Evolutionary conservation across 2,113 vertebrate genomes (phyloP).

Genomic region (Stomatorhinus ivindoensis): DNA sequence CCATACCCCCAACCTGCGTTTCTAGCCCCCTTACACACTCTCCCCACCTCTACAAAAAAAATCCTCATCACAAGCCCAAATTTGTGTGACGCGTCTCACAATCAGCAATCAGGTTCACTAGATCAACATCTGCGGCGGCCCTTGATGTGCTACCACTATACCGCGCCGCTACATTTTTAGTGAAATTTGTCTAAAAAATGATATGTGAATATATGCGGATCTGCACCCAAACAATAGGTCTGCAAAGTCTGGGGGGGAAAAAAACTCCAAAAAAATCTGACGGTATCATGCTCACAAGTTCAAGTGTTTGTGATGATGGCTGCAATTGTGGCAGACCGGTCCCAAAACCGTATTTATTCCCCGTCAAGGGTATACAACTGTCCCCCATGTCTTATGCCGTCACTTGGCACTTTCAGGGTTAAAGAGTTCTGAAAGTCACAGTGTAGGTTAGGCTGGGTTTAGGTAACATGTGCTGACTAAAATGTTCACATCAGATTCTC

Average conservation of each 20-base stretch:
- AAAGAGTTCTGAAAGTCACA: background rate
- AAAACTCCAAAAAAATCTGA: background rate
- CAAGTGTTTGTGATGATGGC: background rate
- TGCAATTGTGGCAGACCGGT: background rate
- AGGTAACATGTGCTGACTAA: background rate
- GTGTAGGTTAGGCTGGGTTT: background rate
- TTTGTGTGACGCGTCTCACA: background rate
- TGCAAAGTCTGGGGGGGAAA: background rate
- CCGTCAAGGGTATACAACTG: conserved; percentile 8
- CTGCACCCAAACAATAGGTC: background rate
- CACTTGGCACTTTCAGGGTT: background rate
- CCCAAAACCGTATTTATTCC: background rate
- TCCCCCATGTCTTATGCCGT: conserved; percentile 13
- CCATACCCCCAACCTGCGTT: background rate
- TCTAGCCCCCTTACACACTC: background rate
- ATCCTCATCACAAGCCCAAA: background rate
- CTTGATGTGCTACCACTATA: background rate
- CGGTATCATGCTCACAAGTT: background rate
- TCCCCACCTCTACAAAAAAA: background rate
- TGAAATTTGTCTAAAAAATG: background rate
- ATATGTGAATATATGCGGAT: background rate
- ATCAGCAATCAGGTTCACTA: background rate
- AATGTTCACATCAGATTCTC: background rate
- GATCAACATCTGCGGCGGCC: background rate
- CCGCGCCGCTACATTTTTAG: background rate